A percentile compares a stretch with the other conserved stretches of the same genome.
Evolutionary conservation across 2,113 vertebrate genomes (phyloP).

Genomic region (Corythornis cristatus): DNA sequence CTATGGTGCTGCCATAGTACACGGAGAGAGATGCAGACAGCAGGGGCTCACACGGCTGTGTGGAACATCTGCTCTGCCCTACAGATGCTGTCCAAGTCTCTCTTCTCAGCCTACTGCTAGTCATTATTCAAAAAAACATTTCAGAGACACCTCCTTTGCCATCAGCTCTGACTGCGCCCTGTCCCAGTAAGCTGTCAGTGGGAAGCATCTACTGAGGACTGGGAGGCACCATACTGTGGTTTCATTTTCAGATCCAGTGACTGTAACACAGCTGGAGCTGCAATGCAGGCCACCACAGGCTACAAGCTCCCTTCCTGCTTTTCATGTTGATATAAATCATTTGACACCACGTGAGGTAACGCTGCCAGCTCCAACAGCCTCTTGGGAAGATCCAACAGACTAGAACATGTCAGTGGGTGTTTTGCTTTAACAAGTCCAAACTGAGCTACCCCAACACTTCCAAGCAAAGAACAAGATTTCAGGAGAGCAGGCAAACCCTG

Average conservation of each 20-base stretch:
- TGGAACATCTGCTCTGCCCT: not conserved
- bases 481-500: not conserved
- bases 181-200: not conserved
- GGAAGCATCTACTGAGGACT: not conserved
- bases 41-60: not conserved
- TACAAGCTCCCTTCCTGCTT: not conserved
- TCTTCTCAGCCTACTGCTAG: not conserved
- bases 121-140: not conserved
- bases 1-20: not conserved
- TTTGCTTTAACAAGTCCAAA: conserved; percentile 23
- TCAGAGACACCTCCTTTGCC: not conserved
- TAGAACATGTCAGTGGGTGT: not conserved
- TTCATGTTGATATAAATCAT: not conserved
- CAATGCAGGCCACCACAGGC: not conserved
- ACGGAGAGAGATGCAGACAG: not conserved
- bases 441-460: not conserved
- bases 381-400: not conserved
- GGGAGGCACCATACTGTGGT: not conserved
- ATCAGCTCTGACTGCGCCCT: not conserved
- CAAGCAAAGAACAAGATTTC: not conserved
- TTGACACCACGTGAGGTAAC: not conserved
- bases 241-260: not conserved
- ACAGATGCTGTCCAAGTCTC: not conserved
- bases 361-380: not conserved
- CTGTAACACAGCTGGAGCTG: not conserved